Base-by-base conservation (phyloP, 2,888 invertebrate species). In the Schizaphis graminum region DNA sequence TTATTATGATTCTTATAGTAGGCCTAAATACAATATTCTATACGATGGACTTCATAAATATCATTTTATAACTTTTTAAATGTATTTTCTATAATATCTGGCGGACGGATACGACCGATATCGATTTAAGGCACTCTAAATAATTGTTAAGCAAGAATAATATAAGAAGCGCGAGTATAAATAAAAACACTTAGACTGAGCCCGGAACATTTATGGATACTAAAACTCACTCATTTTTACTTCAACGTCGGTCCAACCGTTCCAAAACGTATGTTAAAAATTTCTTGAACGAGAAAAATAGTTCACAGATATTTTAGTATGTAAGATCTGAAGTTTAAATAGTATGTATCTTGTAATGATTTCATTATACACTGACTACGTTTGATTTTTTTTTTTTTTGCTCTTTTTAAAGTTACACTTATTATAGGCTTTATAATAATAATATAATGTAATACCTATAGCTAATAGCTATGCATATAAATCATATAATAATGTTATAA, bases 101-200 rank as follows among this genome's bases (percentile, higher is more conserved):
- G 35, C 8, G 21, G 8, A 41, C 21, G 21, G 2, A 35, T 35
- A 77, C 8, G 77, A 35, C 16, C 21, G 35, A 77, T 77, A 77
- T 77, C 35, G 77, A 77, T 77, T 77, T 77, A 35, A 77, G 3
- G 77, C 77, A 77, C 77, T 77, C 77, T 77, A 77, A 77, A 77
- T 77, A 77, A 77, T 77, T 77, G 21, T 77, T 77, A 77, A 77
- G 35, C 35, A 35, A 35, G 35, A 77, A 41, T 21, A 77, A 41
- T 21, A 77, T 77, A 77, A 77, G 35, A 77, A 35, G 21, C 77
- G 8, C 21, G 21, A 35, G 35, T 77, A 35, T 35, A 77, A 77
- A 77, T 21, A 77, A 77, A 77, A 77, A 77, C 35, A 77, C 77
- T 77, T 77, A 77, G 26, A 77, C 35, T 21, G 21, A 77, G 77